Percentiles rank a stretch among this genome's conserved stretches.
These are phyloP conservation scores for Solenopsis invicta DNA, from an alignment of 1,140 invertebrate genomes.

Conservation along the genomic window DNA sequence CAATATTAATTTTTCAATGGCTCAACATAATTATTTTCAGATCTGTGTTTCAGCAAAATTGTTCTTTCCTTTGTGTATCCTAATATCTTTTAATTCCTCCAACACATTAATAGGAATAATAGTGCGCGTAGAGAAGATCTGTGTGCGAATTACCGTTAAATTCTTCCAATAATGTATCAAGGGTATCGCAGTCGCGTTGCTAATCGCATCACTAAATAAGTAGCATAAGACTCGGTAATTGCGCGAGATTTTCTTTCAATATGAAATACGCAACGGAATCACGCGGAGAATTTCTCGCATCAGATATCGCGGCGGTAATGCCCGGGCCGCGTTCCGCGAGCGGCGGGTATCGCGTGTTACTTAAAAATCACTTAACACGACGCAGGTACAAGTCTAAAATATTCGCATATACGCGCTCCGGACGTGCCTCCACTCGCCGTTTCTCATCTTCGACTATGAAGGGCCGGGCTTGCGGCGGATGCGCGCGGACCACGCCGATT, in stretches of 20 bases:
- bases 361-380: conserved; percentile 60
- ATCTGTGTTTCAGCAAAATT: no score
- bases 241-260: neutral
- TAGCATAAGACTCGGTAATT: neutral
- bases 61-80: neutral
- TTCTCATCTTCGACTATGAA: conserved; percentile 9
- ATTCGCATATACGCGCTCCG: conserved; percentile 20
- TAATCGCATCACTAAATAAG: neutral
- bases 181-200: neutral
- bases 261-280: neutral
- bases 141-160: neutral
- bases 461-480: neutral
- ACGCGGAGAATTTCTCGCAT: neutral
- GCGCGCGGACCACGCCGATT: neutral
- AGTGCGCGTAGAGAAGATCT: neutral
- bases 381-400: conserved; percentile 14
- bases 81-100: neutral
- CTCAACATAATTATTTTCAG: no score
- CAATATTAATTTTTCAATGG: no score
- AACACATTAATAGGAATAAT: neutral
- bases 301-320: conserved; percentile 31
- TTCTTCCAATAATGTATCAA: neutral
- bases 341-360: conserved; percentile 27
- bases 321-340: neutral
- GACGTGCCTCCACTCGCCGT: conserved; percentile 2